A percentile compares a stretch with the other conserved stretches of the same genome.
Conservation (phyloP, 1,140 invertebrate genomes). For the Lutraria rhynchaena region DNA sequence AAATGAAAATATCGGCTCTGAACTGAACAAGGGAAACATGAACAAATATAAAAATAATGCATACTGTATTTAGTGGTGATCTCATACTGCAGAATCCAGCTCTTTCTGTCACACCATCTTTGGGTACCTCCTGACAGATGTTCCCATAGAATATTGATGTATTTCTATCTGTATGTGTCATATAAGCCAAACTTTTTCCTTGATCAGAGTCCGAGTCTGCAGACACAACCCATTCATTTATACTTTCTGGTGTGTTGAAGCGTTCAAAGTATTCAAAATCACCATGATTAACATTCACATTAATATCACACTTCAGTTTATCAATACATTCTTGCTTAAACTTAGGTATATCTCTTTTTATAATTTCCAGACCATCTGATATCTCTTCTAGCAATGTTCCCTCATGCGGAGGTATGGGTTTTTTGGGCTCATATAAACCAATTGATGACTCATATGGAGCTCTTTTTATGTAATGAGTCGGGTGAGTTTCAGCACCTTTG, state of each 20-base stretch:
- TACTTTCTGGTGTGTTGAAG: constrained; percentile 82
- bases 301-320: constrained; percentile 84
- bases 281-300: constrained; percentile 81
- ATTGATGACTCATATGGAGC: neutral
- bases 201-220: constrained; percentile 91
- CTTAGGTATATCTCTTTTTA: constrained; percentile 87
- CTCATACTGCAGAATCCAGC: constrained; percentile 91
- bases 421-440: constrained; percentile 92
- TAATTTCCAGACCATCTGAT: constrained; percentile 85
- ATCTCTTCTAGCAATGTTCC: constrained; percentile 29
- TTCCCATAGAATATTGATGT: constrained; percentile 90
- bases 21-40: no score
- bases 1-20: no score
- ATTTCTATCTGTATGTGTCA: constrained; percentile 85
- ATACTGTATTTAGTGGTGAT: constrained; percentile 80
- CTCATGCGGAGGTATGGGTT: constrained; percentile 94
- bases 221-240: constrained; percentile 89
- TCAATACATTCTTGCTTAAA: constrained; percentile 88
- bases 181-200: constrained; percentile 88
- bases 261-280: constrained; percentile 80
- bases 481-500: no score
- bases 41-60: no score
- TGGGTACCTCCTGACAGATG: constrained; percentile 87
- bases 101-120: constrained; percentile 89
- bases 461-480: no score